Evolutionary conservation across 2,797 vertebrate species (phyloP), one percentile per base, ranked within the genome.

Genomic region (Bradypodion pumilum): DNA sequence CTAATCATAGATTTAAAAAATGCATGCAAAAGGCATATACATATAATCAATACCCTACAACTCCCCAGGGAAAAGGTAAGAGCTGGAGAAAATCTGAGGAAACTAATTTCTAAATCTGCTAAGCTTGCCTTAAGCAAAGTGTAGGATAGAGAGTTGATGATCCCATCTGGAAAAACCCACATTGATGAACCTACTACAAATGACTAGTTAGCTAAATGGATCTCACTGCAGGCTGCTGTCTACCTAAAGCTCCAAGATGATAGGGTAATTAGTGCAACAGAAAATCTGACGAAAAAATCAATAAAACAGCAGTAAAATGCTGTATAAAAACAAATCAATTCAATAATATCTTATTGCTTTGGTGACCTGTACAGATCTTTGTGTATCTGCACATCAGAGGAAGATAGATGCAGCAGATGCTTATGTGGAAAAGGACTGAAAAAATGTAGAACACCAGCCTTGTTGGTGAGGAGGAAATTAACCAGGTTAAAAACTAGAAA

Each of bases 91-190:
- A 0, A 1, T 63, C 6, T n/a, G n/a, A 63, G 37, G 0, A 12
- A 15, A 44, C 49, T 9, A 70, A 6, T 27, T 0, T 0, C 0
- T 69, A 74, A 74, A 66, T 83, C 75, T 4, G 86, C 1, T 49
- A 81, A 1, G 12, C 13, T 44, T 3, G 6, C 25, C 44, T 27
- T 90, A 70, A 44, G 40, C 40, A 68, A 68, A 68, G 74, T 72
- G 23, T 5, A 62, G 49, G 73, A 25, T 46, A 37, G 63, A 78
- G 35, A 29, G 76, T 70, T 65, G 75, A 40, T 2, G 65, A 35
- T 76, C 73, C 78, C 73, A 42, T 37, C 79, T 69, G 65, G 56
- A 81, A 60, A 69, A 46, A 85, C 62, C 29, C 32, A 46, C 3
- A 56, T 8, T 23, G 37, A 56, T 46, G 60, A 83, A 74, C 59